phyloP scores from a whole-genome alignment of 1,140 invertebrate genomes.

The Penaeus chinensis region DNA sequence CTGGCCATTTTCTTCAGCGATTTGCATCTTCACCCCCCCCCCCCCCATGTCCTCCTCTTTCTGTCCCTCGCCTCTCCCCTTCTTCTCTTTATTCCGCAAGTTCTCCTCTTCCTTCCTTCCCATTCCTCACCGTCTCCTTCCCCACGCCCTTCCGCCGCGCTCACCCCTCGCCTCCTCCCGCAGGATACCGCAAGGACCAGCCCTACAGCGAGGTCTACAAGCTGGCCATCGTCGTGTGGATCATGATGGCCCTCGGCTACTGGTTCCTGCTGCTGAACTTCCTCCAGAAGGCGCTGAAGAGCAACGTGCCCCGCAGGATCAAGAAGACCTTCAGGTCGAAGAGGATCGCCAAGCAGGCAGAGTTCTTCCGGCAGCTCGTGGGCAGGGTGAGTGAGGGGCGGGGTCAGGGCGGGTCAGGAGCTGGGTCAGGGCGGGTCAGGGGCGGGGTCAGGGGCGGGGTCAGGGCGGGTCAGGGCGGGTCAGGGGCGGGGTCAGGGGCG shows the following conservation, averaged over 20 bases:
- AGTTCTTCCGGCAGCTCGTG: conserved; percentile 56
- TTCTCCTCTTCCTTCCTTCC: neutral
- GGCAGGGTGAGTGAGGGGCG: conserved; percentile 31
- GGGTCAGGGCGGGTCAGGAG: neutral
- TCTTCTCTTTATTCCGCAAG: neutral
- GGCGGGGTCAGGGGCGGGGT: neutral
- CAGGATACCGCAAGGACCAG: conserved; percentile 46
- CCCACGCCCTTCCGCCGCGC: too few relatives aligned
- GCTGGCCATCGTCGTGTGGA: conserved; percentile 67
- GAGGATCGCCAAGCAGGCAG: conserved; percentile 57
- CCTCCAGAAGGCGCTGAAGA: conserved; percentile 66
- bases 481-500: too few relatives aligned
- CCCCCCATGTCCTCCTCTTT: neutral
- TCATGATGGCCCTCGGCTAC: conserved; percentile 68
- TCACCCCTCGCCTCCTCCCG: neutral
- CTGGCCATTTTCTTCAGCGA: neutral
- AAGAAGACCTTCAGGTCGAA: conserved; percentile 50
- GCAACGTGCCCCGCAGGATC: conserved; percentile 56
- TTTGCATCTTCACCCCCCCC: neutral
- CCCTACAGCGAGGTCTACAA: conserved; percentile 66
- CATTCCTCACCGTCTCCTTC: neutral
- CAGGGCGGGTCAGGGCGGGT: conserved; percentile 25
- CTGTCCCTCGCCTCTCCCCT: neutral
- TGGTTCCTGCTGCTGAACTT: conserved; percentile 69
- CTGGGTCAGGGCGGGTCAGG: neutral